Evolutionary conservation across 2,113 vertebrate species (phyloP).

Genomic region (Leptobrachium leishanense): DNA sequence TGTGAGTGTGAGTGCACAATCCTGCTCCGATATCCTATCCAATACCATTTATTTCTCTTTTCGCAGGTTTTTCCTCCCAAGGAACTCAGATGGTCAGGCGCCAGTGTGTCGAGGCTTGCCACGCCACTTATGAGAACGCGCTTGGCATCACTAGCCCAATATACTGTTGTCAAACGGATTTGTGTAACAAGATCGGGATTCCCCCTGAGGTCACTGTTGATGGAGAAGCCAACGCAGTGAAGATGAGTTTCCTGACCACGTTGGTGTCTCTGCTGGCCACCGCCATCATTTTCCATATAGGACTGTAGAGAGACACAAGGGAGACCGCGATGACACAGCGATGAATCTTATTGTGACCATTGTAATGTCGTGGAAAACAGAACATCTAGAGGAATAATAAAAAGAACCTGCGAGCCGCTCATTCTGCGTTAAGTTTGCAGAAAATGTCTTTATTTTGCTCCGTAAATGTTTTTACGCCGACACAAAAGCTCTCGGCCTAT

Average conservation of each 20-base stretch:
- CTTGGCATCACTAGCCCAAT: neutral
- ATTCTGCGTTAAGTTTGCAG: too few species aligned
- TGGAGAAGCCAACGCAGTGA: neutral
- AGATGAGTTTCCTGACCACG: neutral
- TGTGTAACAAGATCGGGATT: neutral
- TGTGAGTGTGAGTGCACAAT: too few species aligned
- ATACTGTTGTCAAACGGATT: neutral
- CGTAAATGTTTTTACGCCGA: too few species aligned
- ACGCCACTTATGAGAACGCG: neutral
- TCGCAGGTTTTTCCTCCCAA: conserved; percentile 11
- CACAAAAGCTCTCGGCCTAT: too few species aligned
- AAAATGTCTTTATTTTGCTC: too few species aligned
- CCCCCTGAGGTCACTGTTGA: too few species aligned
- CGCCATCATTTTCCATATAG: neutral
- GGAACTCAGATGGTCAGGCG: neutral
- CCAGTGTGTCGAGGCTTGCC: neutral
- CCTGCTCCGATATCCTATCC: too few species aligned
- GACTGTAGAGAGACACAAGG: neutral
- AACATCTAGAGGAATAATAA: too few species aligned
- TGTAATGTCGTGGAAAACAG: too few species aligned
- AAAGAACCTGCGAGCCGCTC: too few species aligned
- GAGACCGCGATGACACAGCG: too few species aligned
- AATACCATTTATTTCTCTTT: neutral
- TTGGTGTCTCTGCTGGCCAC: neutral
- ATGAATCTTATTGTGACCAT: too few species aligned